Percentiles rank a stretch among this genome's conserved stretches.
phyloP scores from a whole-genome alignment of 2,113 vertebrate genomes.

The Prionailurus viverrinus region DNA sequence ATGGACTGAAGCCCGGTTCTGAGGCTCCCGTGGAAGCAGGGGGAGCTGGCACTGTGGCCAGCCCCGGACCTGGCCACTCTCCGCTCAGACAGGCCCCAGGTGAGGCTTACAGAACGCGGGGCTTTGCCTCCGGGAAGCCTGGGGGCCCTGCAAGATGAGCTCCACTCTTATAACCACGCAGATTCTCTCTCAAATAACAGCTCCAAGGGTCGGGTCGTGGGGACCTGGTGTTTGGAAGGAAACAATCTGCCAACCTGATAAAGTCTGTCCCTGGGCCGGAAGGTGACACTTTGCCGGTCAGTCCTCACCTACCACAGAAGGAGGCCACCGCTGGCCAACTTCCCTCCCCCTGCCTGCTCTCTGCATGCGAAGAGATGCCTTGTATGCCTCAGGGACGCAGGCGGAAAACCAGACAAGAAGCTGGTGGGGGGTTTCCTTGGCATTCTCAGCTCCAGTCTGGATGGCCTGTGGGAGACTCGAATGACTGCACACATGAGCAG shows the following conservation, averaged over 20 bases:
- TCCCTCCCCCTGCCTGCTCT: background rate
- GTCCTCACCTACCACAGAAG: background rate
- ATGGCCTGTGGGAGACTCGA: rapidly evolving
- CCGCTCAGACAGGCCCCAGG: too few relatives aligned
- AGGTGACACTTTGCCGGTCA: background rate
- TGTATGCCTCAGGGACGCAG: too few relatives aligned
- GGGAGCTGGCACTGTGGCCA: background rate
- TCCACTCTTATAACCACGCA: background rate
- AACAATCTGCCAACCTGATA: background rate
- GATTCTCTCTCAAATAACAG: too few relatives aligned
- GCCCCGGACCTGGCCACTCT: background rate
- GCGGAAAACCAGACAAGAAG: background rate
- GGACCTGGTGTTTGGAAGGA: background rate
- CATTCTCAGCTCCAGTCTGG: background rate
- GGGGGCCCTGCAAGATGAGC: background rate
- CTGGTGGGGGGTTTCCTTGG: background rate
- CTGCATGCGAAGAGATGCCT: rapidly evolving
- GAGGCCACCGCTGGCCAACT: background rate
- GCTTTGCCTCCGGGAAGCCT: background rate
- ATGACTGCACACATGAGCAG: rapidly evolving
- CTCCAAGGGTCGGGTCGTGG: background rate
- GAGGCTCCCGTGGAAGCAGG: background rate
- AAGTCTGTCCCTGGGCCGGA: rapidly evolving
- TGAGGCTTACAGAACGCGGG: background rate
- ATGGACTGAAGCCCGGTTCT: too few relatives aligned